Evolutionary conservation across 2,797 vertebrate genomes (phyloP), one percentile per base, ranked within the genome.

Genomic region (Florisuga fusca): DNA sequence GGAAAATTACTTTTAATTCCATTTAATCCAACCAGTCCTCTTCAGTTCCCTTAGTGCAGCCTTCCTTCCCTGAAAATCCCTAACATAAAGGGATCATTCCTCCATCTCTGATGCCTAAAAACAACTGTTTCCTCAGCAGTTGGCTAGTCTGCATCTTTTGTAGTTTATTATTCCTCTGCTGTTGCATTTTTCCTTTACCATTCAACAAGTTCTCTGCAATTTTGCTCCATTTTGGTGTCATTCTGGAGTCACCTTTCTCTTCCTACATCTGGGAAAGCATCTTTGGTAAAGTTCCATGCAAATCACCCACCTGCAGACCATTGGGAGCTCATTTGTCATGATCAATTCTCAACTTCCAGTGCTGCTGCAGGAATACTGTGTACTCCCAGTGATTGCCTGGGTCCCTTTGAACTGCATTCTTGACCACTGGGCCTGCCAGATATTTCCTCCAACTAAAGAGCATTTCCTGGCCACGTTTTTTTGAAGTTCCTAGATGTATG

Each of bases 401-500:
- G 26, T 93, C 78, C 93, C 94, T 94, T 87, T 83, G 94, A 97
- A 50, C 90, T 95, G 93, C 90, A 84, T 95, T 96, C 95, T 92
- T 92, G 46, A 95, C 94, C 95, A 92, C 86, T 87, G 22, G 79
- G 88, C 84, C 95, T 97, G 94, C 96, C 96, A 96, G 95, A 93
- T 89, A 95, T 82, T 97, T 97, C 95, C 95, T 95, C 78, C 48
- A 94, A 86, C 94, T 96, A 92, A 93, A 93, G 93, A 96, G 94
- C 95, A 87, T 95, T 96, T 96, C 95, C 95, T 97, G 95, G 93
- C 88, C 86, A 48, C 21, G 0, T 92, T 96, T 96, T 91, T 96
- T 95, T 95, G 48, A 86, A 96, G 95, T 96, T 96, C 95, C 95
- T 96, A 94, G 95, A 96, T 96, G 91, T 89, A 78, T 97, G 96